Conservation (phyloP, 2,797 vertebrate genomes). For the Fistularia tabacaria region DNA sequence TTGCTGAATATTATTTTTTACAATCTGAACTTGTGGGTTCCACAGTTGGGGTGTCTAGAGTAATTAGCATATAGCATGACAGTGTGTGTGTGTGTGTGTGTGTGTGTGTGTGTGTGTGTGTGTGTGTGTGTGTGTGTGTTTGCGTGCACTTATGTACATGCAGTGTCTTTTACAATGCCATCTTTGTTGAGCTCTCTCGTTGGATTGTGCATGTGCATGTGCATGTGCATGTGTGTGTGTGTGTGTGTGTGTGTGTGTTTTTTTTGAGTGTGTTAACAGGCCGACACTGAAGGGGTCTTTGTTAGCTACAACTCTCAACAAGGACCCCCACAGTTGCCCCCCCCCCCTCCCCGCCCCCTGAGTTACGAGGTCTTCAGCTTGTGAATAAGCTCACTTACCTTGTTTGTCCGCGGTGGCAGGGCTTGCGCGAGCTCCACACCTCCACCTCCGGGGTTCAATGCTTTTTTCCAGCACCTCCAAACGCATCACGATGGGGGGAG, state of each 20-base stretch:
- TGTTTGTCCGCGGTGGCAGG: neutral
- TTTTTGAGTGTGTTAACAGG: conserved; percentile 53
- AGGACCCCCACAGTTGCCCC: conserved; percentile 53
- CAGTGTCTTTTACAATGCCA: conserved; percentile 54
- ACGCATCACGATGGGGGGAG: neutral
- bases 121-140: too few species aligned
- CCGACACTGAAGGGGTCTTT: conserved; percentile 61
- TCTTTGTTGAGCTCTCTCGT: conserved; percentile 54
- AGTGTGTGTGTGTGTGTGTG: conserved; percentile 5
- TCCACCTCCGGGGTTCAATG: neutral
- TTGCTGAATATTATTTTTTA: neutral
- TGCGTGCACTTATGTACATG: conserved; percentile 10
- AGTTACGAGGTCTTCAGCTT: conserved; percentile 45
- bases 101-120: conserved; percentile 12
- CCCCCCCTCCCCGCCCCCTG: conserved; percentile 45
- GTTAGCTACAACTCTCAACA: conserved; percentile 45
- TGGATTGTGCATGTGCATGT: conserved; percentile 42
- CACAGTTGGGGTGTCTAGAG: too few species aligned
- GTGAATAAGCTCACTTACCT: too few species aligned
- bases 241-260: too few species aligned
- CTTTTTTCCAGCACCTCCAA: neutral
- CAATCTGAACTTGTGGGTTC: neutral
- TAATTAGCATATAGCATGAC: neutral
- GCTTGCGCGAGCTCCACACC: too few species aligned
- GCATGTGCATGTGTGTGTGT: too few species aligned